Percentiles rank a stretch among this genome's conserved stretches.
phyloP scores from a whole-genome alignment of 2,113 vertebrate species.

The Trogon melanurus region DNA sequence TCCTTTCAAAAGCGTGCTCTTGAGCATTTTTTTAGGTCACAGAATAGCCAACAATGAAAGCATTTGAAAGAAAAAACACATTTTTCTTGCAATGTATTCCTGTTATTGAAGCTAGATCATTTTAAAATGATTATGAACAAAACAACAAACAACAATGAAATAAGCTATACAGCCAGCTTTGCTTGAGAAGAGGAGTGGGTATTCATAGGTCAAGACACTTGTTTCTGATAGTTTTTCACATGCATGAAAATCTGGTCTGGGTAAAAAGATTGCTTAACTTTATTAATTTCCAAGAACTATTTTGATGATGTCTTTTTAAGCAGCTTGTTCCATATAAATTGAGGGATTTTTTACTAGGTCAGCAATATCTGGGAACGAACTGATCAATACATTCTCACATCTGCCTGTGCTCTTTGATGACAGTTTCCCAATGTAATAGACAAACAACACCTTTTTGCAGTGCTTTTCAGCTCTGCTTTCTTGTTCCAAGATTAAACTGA shows the following conservation, averaged over 20 bases:
- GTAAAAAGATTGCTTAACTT: neutral
- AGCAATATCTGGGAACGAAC: neutral
- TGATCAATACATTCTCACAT: neutral
- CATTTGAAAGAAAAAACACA: neutral
- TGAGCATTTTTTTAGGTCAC: neutral
- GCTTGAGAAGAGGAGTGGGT: neutral
- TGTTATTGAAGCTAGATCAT: neutral
- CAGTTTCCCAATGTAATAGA: neutral
- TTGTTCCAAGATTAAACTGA: neutral
- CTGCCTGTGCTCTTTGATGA: neutral
- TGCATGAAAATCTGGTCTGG: neutral
- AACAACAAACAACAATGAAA: neutral
- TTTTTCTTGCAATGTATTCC: neutral
- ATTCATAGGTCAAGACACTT: neutral
- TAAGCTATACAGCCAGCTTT: neutral
- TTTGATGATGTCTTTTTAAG: neutral
- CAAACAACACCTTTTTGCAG: neutral
- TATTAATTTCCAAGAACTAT: neutral
- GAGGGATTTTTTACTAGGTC: neutral
- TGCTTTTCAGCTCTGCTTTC: neutral
- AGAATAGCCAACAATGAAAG: neutral
- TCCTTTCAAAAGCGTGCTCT: neutral
- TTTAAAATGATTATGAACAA: neutral
- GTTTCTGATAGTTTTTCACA: neutral
- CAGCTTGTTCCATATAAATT: neutral